These are phyloP conservation scores for Leptarthrus brevirostris DNA, from an alignment of 2,888 invertebrate species.

Conservation along the genomic window DNA sequence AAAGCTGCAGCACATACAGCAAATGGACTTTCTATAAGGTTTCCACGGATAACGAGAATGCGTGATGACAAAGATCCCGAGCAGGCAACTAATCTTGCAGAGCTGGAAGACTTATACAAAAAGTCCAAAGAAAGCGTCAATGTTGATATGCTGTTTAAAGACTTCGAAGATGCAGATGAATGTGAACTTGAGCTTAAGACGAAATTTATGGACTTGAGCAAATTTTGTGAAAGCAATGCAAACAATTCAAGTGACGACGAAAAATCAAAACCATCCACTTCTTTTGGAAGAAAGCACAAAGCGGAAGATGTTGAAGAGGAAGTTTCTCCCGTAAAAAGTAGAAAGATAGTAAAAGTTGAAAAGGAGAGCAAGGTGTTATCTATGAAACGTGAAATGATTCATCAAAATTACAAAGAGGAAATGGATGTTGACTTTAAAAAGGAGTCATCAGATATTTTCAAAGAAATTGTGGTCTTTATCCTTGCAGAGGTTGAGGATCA, in stretches of 20 bases:
- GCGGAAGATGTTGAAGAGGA: background rate
- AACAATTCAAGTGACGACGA: background rate
- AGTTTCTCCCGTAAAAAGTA: conserved; percentile 42
- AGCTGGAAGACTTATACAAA: conserved; percentile 76
- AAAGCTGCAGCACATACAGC: conserved; percentile 89
- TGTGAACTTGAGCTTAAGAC: conserved; percentile 56
- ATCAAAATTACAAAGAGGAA: background rate
- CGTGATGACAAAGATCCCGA: conserved; percentile 87
- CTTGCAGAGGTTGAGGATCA: conserved; percentile 25
- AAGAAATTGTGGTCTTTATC: conserved; percentile 53
- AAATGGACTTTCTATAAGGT: conserved; percentile 91
- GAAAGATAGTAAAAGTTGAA: conserved; percentile 32
- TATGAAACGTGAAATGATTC: background rate
- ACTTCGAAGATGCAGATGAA: conserved; percentile 56
- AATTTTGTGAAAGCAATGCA: background rate
- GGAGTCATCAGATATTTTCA: conserved; percentile 49
- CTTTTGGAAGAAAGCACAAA: background rate
- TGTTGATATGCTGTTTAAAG: conserved; percentile 62
- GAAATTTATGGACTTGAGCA: conserved; percentile 57
- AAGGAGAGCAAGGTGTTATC: background rate
- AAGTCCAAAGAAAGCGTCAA: conserved; percentile 71
- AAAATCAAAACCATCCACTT: conserved; percentile 10
- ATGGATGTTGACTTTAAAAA: conserved; percentile 19
- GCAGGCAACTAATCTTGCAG: conserved; percentile 82
- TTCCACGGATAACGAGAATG: conserved; percentile 87